Conservation (phyloP, 1,140 invertebrate species). For the Dolichoris vasculosae region DNA sequence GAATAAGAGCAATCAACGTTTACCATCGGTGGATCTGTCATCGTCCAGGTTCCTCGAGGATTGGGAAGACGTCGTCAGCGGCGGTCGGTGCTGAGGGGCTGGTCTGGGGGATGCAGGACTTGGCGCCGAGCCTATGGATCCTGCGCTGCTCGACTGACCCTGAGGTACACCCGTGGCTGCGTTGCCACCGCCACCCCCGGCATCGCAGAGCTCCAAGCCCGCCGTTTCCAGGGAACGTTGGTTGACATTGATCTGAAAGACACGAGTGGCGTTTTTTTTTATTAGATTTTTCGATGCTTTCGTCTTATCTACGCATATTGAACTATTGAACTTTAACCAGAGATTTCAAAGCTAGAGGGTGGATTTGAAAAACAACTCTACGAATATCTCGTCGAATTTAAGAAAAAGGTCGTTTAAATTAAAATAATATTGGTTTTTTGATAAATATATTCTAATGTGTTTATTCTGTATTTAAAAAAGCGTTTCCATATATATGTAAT, state of each 20-base stretch:
- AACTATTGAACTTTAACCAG: too few relatives aligned
- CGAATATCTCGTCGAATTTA: too few relatives aligned
- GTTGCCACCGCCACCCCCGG: conserved; percentile 63
- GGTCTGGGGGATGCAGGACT: conserved; percentile 73
- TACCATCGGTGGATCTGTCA: conserved; percentile 73
- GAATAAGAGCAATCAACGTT: conserved; percentile 42
- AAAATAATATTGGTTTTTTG: too few relatives aligned
- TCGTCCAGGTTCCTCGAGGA: conserved; percentile 71
- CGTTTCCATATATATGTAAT: too few relatives aligned
- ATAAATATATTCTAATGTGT: too few relatives aligned
- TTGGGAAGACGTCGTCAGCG: conserved; percentile 70
- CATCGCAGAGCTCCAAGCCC: conserved; percentile 70
- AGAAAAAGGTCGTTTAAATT: too few relatives aligned
- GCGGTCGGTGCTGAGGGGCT: conserved; percentile 69
- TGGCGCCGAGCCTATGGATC: conserved; percentile 72
- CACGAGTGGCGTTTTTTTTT: not conserved
- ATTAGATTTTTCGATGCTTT: too few relatives aligned
- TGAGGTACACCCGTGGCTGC: conserved; percentile 70
- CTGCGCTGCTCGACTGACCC: conserved; percentile 72
- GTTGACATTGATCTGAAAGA: conserved; percentile 71
- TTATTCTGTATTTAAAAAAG: too few relatives aligned
- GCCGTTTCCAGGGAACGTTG: conserved; percentile 72
- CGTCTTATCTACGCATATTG: too few relatives aligned
- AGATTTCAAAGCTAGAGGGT: too few relatives aligned
- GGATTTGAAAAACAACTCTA: too few relatives aligned